These are phyloP conservation scores for Eubasilissa regina DNA, from an alignment of 1,140 invertebrate genomes.

Conservation along the genomic window DNA sequence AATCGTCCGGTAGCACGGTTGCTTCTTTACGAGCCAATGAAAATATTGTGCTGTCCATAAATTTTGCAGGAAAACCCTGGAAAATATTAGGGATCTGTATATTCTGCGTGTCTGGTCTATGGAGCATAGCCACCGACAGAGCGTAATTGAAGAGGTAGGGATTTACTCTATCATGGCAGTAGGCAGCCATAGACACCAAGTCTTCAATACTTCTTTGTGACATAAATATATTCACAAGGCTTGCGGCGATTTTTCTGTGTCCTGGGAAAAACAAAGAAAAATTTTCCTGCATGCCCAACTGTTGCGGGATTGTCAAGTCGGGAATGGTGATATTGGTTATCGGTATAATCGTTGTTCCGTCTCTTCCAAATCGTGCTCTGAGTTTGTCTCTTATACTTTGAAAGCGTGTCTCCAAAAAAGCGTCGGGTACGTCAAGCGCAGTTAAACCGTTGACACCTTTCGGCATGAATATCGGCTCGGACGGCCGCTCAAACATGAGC, in stretches of 20 bases:
- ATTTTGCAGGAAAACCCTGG: constrained; percentile 4
- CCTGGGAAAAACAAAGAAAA: constrained; percentile 84
- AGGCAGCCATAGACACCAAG: constrained; percentile 79
- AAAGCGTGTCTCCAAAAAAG: background rate
- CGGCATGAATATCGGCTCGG: background rate
- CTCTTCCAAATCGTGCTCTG: background rate
- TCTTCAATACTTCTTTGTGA: constrained; percentile 78
- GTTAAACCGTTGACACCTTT: background rate
- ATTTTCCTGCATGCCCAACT: constrained; percentile 77
- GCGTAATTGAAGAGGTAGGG: constrained; percentile 85
- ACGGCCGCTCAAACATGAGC: background rate
- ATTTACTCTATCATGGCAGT: constrained; percentile 81
- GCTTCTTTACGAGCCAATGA: background rate
- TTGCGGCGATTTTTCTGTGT: constrained; percentile 78
- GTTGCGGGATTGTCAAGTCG: constrained; percentile 77
- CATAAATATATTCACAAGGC: constrained; percentile 82
- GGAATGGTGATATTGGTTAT: constrained; percentile 79
- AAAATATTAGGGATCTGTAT: background rate
- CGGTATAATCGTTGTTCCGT: constrained; percentile 67
- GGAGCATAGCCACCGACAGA: constrained; percentile 81
- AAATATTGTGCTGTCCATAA: constrained; percentile 1
- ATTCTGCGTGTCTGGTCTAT: constrained; percentile 67
- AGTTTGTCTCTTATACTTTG: background rate
- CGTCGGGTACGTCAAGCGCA: constrained; percentile 1
- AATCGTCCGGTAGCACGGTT: background rate